These are phyloP conservation scores for Dysmachus trigonus DNA, from an alignment of 2,888 invertebrate species.

Conservation along the genomic window DNA sequence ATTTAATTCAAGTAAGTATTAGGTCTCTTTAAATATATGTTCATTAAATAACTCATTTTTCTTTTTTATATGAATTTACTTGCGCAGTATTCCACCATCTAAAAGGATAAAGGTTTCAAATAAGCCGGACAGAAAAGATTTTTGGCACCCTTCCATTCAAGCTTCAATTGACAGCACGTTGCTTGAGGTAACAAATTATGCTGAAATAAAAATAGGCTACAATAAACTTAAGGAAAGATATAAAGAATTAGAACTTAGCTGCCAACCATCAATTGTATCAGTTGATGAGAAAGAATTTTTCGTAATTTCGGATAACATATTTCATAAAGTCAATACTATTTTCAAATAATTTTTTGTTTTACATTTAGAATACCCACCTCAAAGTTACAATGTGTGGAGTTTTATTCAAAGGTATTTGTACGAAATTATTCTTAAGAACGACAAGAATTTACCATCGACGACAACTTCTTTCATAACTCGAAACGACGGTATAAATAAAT, in stretches of 20 bases:
- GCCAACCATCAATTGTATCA: neutral
- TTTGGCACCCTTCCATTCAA: neutral
- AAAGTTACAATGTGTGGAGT: neutral
- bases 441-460: neutral
- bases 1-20: neutral
- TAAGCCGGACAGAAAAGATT: too few relatives aligned
- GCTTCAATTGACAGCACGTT: neutral
- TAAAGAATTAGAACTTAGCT: neutral
- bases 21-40: neutral
- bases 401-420: neutral
- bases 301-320: neutral
- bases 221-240: neutral
- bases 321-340: neutral
- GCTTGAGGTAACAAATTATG: neutral
- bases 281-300: neutral
- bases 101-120: neutral
- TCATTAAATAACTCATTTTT: neutral
- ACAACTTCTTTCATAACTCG: neutral
- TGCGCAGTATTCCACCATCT: neutral
- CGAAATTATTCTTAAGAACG: neutral
- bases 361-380: neutral
- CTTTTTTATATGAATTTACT: neutral
- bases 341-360: neutral
- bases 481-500: neutral
- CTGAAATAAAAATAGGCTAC: neutral